These are phyloP conservation scores for Patella ulyssiponensis DNA, from an alignment of 2,888 invertebrate genomes.

Conservation along the genomic window DNA sequence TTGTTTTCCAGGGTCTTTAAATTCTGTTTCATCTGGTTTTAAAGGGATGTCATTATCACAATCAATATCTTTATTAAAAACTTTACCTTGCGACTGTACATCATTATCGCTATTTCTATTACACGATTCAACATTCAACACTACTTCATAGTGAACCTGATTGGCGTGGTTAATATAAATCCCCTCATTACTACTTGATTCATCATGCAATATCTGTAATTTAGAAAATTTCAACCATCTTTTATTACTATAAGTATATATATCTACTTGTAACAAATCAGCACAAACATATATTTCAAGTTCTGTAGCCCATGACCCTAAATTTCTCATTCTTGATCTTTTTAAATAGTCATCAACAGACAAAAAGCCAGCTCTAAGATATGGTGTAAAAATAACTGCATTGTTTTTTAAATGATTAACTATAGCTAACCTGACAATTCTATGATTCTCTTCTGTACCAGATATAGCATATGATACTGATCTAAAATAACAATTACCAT, in stretches of 20 bases:
- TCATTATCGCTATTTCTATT: too few species aligned
- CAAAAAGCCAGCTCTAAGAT: background rate
- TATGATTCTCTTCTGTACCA: background rate
- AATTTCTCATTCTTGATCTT: background rate
- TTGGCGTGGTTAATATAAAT: too few species aligned
- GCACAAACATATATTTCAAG: background rate
- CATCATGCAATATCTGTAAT: background rate
- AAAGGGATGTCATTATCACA: too few species aligned
- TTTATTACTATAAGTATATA: background rate
- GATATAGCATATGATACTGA: background rate
- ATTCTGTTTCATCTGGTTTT: too few species aligned
- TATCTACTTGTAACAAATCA: background rate
- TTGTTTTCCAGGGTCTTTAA: too few species aligned
- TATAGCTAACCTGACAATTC: background rate
- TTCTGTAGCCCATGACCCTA: background rate
- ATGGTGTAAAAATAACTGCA: background rate
- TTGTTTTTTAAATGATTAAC: background rate
- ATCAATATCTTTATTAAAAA: too few species aligned
- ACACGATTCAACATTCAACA: too few species aligned
- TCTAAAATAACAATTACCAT: background rate
- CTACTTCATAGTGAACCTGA: too few species aligned
- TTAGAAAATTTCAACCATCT: background rate
- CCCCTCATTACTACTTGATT: too few species aligned
- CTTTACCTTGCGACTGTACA: too few species aligned
- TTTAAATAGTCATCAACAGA: background rate